Evolutionary conservation across 2,113 vertebrate species (phyloP).

Genomic region (Neolamprologus toae): DNA sequence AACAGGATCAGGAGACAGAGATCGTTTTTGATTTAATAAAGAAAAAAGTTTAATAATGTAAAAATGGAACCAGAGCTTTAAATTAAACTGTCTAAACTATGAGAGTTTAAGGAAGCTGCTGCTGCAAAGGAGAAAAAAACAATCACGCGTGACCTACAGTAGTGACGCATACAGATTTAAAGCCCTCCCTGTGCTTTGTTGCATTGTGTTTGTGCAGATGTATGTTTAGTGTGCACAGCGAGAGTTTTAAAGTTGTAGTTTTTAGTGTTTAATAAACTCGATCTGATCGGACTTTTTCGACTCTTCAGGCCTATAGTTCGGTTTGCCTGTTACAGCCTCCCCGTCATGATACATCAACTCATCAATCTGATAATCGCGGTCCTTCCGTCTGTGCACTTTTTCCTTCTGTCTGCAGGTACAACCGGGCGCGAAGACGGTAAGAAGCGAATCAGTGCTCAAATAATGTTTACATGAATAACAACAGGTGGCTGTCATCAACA

Average conservation of each 20-base stretch:
- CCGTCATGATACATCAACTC: not conserved
- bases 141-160: not conserved
- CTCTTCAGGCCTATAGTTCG: fast-evolving
- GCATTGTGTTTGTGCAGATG: not conserved
- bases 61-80: not conserved
- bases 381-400: fast-evolving
- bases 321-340: not conserved
- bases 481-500: fast-evolving
- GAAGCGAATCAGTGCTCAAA: not conserved
- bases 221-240: not conserved
- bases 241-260: not conserved
- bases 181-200: not conserved
- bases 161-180: not conserved
- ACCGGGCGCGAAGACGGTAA: fast-evolving
- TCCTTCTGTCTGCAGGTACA: not conserved
- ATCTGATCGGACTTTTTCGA: not conserved
- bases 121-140: fast-evolving
- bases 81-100: fast-evolving
- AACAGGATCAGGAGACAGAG: not conserved
- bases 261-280: not conserved
- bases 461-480: not conserved
- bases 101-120: not conserved
- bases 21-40: not conserved
- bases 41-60: not conserved
- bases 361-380: not conserved